Conservation (phyloP, 2,113 vertebrate genomes). For the Picathartes gymnocephalus region DNA sequence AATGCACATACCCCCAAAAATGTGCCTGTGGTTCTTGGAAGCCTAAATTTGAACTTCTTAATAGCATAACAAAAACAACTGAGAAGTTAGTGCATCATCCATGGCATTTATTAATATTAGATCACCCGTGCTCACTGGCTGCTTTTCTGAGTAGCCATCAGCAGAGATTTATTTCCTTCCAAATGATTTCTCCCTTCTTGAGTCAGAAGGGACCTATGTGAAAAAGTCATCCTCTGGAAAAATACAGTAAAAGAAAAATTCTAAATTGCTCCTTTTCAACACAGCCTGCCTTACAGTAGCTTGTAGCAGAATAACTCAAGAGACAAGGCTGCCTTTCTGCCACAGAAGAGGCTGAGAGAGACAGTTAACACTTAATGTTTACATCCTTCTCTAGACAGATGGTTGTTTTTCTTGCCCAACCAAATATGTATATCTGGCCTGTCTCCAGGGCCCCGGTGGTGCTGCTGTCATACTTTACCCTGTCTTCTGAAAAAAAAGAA, state of each 20-base stretch:
- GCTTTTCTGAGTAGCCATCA: slow-evolving; percentile 1
- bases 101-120: slow-evolving; percentile 25
- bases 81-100: neutral
- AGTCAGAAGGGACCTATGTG: neutral
- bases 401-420: neutral
- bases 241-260: slow-evolving; percentile 27
- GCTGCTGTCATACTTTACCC: neutral
- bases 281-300: neutral
- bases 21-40: neutral
- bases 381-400: slow-evolving; percentile 18
- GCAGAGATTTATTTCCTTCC: neutral
- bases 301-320: neutral
- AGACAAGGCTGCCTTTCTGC: slow-evolving; percentile 26
- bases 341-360: neutral
- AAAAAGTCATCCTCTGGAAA: slow-evolving; percentile 27
- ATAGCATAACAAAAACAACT: slow-evolving; percentile 34
- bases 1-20: neutral
- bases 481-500: neutral
- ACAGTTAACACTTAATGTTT: neutral
- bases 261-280: slow-evolving; percentile 49
- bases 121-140: neutral
- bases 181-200: neutral
- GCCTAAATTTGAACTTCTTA: neutral
- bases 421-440: slow-evolving; percentile 7
- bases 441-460: neutral